Evolutionary conservation across 1,140 invertebrate genomes (phyloP).

Genomic region (Rhagoletis zephyria): DNA sequence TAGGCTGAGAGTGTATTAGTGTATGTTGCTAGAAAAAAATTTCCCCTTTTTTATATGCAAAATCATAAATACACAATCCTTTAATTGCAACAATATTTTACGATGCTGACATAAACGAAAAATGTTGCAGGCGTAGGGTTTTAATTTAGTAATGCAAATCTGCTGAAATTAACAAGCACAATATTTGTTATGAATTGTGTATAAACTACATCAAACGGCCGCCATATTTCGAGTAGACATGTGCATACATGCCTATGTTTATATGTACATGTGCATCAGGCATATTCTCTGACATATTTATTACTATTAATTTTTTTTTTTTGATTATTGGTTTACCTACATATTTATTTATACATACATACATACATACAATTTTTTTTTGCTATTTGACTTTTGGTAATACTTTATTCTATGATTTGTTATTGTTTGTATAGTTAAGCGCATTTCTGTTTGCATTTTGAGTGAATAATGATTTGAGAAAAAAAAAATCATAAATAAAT

Average conservation of each 20-base stretch:
- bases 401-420: background rate
- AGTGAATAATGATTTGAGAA: background rate
- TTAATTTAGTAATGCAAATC: slow-evolving; percentile 13
- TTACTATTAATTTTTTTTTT: too few species aligned
- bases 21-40: background rate
- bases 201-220: slow-evolving; percentile 25
- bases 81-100: slow-evolving; percentile 22
- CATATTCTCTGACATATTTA: too few species aligned
- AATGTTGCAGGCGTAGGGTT: background rate
- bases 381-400: too few species aligned
- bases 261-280: too few species aligned
- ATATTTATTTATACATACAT: too few species aligned
- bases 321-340: too few species aligned
- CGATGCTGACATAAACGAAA: slow-evolving; percentile 16
- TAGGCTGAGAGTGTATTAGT: background rate
- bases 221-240: too few species aligned
- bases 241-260: too few species aligned
- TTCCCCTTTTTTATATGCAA: slow-evolving; percentile 59
- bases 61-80: slow-evolving; percentile 56
- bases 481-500: background rate
- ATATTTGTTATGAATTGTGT: slow-evolving; percentile 22
- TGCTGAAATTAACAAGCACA: slow-evolving; percentile 1
- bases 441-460: background rate
- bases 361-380: too few species aligned
- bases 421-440: slow-evolving; percentile 25